phyloP scores from a whole-genome alignment of 2,113 vertebrate genomes.

The Prinia subflava region DNA sequence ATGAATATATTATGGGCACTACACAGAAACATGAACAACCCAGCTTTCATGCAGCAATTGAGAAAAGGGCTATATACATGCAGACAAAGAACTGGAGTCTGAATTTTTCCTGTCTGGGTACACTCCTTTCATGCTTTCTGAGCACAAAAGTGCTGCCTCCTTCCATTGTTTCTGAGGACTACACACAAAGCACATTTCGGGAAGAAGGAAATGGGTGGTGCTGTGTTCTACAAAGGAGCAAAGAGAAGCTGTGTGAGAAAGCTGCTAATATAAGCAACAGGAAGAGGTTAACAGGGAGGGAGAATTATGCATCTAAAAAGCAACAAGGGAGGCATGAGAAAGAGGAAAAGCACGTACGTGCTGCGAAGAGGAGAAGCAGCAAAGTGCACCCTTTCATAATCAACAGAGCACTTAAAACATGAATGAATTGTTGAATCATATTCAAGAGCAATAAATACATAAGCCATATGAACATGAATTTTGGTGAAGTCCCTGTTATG shows the following conservation, averaged over 20 bases:
- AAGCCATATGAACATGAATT: not conserved
- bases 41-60: not conserved
- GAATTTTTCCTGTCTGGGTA: not conserved
- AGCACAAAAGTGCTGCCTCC: not conserved
- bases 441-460: not conserved
- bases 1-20: not conserved
- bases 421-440: not conserved
- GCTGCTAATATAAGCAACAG: constrained; percentile 20
- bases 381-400: not conserved
- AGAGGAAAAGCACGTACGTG: not conserved
- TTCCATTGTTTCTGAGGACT: constrained; percentile 20
- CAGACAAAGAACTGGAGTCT: not conserved
- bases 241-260: constrained; percentile 25
- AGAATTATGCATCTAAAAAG: not conserved
- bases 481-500: not conserved
- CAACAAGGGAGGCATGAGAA: not conserved
- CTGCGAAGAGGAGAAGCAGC: not conserved
- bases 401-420: not conserved
- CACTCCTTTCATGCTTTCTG: not conserved
- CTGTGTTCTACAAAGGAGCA: not conserved
- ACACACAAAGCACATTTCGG: not conserved
- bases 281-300: constrained; percentile 20
- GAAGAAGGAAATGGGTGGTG: constrained; percentile 57
- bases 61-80: not conserved
- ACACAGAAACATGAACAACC: not conserved